phyloP scores from a whole-genome alignment of 2,113 vertebrate species.

The Myotis brandtii region DNA sequence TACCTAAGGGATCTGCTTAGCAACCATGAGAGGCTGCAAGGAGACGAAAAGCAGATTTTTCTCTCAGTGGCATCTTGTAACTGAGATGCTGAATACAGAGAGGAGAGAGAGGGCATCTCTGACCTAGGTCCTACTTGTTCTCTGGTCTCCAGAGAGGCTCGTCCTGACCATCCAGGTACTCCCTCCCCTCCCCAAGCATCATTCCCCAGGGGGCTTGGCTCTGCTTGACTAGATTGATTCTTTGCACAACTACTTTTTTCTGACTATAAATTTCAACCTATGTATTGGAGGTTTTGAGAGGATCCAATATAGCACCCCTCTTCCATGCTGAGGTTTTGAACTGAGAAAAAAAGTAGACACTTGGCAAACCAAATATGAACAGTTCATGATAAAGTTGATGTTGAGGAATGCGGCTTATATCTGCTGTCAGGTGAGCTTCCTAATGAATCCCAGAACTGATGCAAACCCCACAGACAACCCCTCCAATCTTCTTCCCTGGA shows the following conservation, averaged over 20 bases:
- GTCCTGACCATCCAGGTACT: not conserved
- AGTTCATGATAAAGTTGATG: not conserved
- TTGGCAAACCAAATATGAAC: not conserved
- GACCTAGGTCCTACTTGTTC: not conserved
- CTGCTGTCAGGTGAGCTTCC: not conserved
- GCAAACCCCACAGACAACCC: not conserved
- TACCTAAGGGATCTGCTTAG: constrained; percentile 85
- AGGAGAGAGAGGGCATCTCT: not conserved
- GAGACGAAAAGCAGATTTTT: constrained; percentile 48
- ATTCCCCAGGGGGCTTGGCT: too few species aligned
- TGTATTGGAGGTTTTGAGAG: constrained; percentile 40
- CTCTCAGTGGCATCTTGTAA: constrained; percentile 38
- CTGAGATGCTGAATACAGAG: not conserved
- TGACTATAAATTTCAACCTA: constrained; percentile 22
- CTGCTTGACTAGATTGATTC: not conserved
- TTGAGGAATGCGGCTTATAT: not conserved
- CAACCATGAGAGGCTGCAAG: constrained; percentile 83
- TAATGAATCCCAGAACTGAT: not conserved
- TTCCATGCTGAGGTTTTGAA: constrained; percentile 22
- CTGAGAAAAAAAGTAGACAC: not conserved
- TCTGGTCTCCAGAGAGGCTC: not conserved
- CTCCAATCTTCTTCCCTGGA: not conserved
- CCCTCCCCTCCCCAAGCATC: not conserved
- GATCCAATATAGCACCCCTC: not conserved
- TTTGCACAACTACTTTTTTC: not conserved